Evolutionary conservation across 2,113 vertebrate species (phyloP).

Genomic region (Hippocampus guttulatus): DNA sequence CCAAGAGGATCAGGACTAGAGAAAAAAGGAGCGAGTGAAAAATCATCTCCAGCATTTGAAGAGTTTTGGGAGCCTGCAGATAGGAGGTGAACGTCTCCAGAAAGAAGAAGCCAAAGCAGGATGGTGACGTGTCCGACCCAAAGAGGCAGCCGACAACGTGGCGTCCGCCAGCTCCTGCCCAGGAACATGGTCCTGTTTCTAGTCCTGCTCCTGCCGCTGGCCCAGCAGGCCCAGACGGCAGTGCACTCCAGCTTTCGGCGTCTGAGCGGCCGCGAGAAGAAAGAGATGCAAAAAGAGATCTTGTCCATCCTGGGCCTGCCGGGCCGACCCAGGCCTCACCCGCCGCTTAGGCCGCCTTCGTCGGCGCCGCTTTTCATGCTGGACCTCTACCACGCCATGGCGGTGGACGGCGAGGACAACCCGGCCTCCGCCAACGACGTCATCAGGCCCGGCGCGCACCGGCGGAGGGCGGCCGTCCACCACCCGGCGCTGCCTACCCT

Average conservation of each 20-base stretch:
- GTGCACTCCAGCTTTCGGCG: slow-evolving; percentile 77
- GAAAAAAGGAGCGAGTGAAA: not conserved
- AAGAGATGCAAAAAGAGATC: slow-evolving; percentile 91
- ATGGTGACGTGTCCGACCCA: slow-evolving; percentile 22
- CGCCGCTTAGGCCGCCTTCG: slow-evolving; percentile 74
- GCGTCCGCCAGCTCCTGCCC: slow-evolving; percentile 30
- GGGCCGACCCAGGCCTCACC: slow-evolving; percentile 73
- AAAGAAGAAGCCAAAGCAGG: not conserved
- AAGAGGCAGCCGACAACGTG: not conserved
- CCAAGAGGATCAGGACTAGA: not conserved
- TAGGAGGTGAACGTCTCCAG: not conserved
- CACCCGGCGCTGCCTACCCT: slow-evolving; percentile 72
- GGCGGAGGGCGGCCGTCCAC: slow-evolving; percentile 47
- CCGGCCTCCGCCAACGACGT: slow-evolving; percentile 43
- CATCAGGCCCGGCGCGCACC: slow-evolving; percentile 31
- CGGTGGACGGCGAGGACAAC: slow-evolving; percentile 68
- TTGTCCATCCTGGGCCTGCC: slow-evolving; percentile 84
- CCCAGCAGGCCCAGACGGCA: slow-evolving; percentile 69
- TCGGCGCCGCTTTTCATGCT: slow-evolving; percentile 94
- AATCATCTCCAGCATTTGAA: no score
- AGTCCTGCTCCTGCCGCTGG: slow-evolving; percentile 61
- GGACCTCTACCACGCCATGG: slow-evolving; percentile 88
- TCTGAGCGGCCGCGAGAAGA: slow-evolving; percentile 82
- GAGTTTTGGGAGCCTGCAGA: not conserved
- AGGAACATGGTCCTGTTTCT: slow-evolving; percentile 44